phyloP scores from a whole-genome alignment of 2,888 invertebrate genomes.

The Drosophila limbata region DNA sequence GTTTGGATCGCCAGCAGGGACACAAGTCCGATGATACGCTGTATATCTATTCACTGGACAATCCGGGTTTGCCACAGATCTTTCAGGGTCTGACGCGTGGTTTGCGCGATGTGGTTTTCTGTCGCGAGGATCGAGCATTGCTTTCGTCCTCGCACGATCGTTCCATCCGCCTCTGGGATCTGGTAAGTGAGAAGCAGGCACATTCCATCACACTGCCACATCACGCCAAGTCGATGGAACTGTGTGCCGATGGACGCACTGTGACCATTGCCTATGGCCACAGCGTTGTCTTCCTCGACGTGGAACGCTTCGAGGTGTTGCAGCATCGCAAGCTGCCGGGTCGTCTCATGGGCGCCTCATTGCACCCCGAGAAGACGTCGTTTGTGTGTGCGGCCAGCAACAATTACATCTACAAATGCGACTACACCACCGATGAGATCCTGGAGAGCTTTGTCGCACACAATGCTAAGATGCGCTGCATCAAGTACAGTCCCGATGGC shows the following conservation, averaged over 20 bases:
- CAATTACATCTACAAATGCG: constrained; percentile 96
- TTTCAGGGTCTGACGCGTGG: constrained; percentile 91
- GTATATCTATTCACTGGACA: constrained; percentile 93
- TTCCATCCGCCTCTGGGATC: constrained; percentile 93
- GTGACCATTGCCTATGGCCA: constrained; percentile 92
- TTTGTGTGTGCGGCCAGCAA: constrained; percentile 97
- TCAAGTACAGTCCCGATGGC: constrained; percentile 97
- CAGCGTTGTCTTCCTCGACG: constrained; percentile 88
- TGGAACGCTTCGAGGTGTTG: constrained; percentile 91
- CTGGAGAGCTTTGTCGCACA: constrained; percentile 97
- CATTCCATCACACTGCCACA: constrained; percentile 92
- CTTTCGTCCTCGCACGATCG: constrained; percentile 96
- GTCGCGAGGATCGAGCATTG: constrained; percentile 91
- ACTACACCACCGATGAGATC: constrained; percentile 93
- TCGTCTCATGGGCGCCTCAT: constrained; percentile 93
- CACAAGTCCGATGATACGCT: constrained; percentile 88
- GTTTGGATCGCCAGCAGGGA: constrained; percentile 90
- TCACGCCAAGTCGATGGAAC: constrained; percentile 93
- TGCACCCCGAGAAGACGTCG: constrained; percentile 93
- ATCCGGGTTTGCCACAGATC: constrained; percentile 86
- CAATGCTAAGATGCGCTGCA: constrained; percentile 96
- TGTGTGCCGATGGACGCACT: constrained; percentile 93
- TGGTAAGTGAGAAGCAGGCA: constrained; percentile 89
- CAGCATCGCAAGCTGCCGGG: constrained; percentile 93
- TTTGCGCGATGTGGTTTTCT: constrained; percentile 93